Base-by-base conservation (phyloP, 1,140 invertebrate species). In the Tribolium madens region DNA sequence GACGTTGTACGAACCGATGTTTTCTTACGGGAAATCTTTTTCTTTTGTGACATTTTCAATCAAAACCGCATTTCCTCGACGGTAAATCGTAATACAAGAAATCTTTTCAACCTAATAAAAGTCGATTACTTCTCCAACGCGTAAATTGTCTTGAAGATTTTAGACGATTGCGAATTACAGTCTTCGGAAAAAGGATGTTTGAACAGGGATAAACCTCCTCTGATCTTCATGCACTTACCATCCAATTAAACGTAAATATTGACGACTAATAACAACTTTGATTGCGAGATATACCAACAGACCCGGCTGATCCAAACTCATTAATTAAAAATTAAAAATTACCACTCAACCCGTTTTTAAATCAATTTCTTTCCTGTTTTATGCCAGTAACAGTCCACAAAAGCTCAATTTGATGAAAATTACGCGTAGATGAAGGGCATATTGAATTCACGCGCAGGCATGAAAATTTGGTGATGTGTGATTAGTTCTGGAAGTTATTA, bases 21-120 rank as follows among this genome's bases (percentile, higher is more conserved):
- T 64, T 64, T 64, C 21, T 64, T 64, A 31, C 57, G 14, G 52
- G 17, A 64, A 64, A 64, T 64, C 57, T 64, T 12, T 33, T 64
- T 14, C 57, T 64, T 33, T 64, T 64, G 57, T 64, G 57, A 64
- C 57, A 64, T 64, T 64, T 64, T 64, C 57, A 64, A 64, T 64
- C 57, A 64, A 64, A 64, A 64, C 21, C 57, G 57, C 57, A 64
- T 64, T 64, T 64, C 26, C 26, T 9, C 10, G 12, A 18, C 21
- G n/a, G 21, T 13, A 64, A 64, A 64, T 64, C 26, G 57, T 26
- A 33, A 64, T 64, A 64, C 57, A 64, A 21, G 26, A 18, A 64
- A 64, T 64, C 57, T 64, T 64, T 64, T 64, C 57, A 57, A 18
- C 18, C 21, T 64, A 64, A 64, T 64, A 64, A 64, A 64, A 64